Conservation (phyloP, 1,140 invertebrate species). For the Fopius arisanus region DNA sequence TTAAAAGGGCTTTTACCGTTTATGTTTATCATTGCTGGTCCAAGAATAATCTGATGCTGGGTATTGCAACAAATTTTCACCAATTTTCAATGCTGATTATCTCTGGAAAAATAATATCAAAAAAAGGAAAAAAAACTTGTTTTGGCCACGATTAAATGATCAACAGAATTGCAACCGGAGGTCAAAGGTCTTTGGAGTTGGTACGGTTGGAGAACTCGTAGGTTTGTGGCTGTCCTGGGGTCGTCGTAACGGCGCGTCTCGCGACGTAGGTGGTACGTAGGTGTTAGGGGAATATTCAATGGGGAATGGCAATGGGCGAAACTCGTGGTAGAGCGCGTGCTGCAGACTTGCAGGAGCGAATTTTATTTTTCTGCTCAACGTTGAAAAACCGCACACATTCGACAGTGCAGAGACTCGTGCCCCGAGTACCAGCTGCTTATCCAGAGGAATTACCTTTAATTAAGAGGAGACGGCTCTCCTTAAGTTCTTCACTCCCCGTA, state of each 20-base stretch:
- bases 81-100: too few species aligned
- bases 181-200: neutral
- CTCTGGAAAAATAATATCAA: too few species aligned
- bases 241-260: neutral
- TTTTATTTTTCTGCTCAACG: neutral
- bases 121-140: neutral
- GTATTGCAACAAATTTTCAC: too few species aligned
- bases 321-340: neutral
- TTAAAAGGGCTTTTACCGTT: too few species aligned
- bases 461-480: conserved; percentile 8
- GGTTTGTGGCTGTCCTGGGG: neutral
- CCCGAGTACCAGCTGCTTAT: conserved; percentile 13
- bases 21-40: too few species aligned
- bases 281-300: conserved; percentile 14
- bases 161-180: neutral
- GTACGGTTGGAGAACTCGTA: neutral
- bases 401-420: conserved; percentile 11
- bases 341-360: neutral
- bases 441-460: conserved; percentile 27
- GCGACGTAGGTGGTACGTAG: conserved; percentile 25
- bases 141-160: neutral
- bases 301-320: neutral
- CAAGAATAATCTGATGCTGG: too few species aligned
- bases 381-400: neutral
- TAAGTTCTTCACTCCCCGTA: neutral